Evolutionary conservation across 2,113 vertebrate species (phyloP).

Genomic region (Nanger granti): DNA sequence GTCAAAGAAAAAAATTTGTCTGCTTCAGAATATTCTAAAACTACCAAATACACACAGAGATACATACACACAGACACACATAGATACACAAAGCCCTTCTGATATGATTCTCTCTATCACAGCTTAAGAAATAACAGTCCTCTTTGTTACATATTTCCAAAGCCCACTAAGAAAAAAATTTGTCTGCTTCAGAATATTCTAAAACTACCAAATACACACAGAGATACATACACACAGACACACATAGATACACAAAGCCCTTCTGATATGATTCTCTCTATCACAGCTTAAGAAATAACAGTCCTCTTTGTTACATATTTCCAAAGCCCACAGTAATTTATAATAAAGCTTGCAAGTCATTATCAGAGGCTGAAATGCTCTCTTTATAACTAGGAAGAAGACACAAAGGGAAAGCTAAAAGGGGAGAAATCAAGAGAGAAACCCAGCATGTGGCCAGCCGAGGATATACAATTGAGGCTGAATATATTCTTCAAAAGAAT

Average conservation of each 20-base stretch:
- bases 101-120: not conserved
- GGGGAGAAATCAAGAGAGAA: constrained; percentile 57
- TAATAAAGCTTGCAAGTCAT: constrained; percentile 51
- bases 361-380: constrained; percentile 49
- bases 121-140: constrained; percentile 16
- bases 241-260: not conserved
- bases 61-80: not conserved
- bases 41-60: not conserved
- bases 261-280: constrained; percentile 7
- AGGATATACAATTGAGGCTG: constrained; percentile 56
- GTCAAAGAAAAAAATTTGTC: constrained; percentile 38
- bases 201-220: not conserved
- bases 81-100: not conserved
- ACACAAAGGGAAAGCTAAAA: constrained; percentile 45
- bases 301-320: constrained; percentile 45
- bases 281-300: constrained; percentile 17
- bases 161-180: constrained; percentile 42
- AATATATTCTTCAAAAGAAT: constrained; percentile 58
- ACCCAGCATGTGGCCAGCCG: constrained; percentile 34
- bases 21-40: constrained; percentile 33
- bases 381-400: constrained; percentile 51
- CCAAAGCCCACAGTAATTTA: constrained; percentile 45
- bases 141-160: constrained; percentile 51
- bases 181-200: constrained; percentile 26
- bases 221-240: not conserved